These are phyloP conservation scores for Myripristis jacobus DNA, from an alignment of 2,797 vertebrate species.

Conservation along the genomic window DNA sequence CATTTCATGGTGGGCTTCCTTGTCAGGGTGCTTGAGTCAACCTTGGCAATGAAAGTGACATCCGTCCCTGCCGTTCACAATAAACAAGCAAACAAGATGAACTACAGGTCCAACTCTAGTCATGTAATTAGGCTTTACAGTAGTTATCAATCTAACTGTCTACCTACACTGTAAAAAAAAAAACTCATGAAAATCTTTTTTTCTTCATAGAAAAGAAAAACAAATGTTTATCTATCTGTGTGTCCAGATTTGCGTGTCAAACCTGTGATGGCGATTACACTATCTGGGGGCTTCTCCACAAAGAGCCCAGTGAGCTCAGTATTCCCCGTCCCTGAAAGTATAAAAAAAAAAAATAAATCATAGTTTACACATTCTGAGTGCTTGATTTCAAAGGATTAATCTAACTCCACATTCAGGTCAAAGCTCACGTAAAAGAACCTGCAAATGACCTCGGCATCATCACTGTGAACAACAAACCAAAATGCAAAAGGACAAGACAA, in stretches of 20 bases:
- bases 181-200: no score
- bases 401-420: neutral
- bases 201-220: no score
- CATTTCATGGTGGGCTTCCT: conserved; percentile 88
- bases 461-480: neutral
- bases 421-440: neutral
- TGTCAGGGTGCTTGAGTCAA: conserved; percentile 81
- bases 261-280: conserved; percentile 68
- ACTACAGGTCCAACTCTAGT: neutral
- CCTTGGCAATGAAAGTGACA: conserved; percentile 73
- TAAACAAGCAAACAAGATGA: neutral
- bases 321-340: conserved; percentile 55
- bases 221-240: neutral
- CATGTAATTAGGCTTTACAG: neutral
- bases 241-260: neutral
- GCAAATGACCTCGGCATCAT: neutral
- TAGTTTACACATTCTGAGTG: neutral
- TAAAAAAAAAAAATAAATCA: conserved; percentile 12
- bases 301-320: conserved; percentile 82
- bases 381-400: neutral
- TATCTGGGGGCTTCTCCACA: conserved; percentile 72
- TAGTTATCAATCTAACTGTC: neutral
- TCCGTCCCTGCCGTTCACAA: conserved; percentile 74
- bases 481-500: conserved; percentile 19
- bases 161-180: conserved; percentile 11